Percentiles rank a stretch among this genome's conserved stretches.
Evolutionary conservation across 2,797 vertebrate genomes (phyloP).

Genomic region (Neopelma chrysocephalum): DNA sequence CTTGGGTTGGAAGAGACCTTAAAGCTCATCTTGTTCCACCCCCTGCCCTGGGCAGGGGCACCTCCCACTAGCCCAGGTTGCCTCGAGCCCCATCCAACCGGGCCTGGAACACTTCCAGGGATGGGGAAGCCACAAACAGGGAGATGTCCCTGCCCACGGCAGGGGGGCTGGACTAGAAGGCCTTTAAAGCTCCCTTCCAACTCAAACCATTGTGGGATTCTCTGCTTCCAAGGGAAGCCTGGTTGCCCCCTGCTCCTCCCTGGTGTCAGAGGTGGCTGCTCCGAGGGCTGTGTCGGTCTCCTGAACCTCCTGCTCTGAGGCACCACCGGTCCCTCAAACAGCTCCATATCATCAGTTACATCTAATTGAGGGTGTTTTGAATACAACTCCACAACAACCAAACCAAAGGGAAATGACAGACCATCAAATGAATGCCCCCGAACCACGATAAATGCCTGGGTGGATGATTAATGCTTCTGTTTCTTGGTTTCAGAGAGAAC

Average conservation of each 20-base stretch:
- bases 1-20: no score
- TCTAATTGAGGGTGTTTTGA: slow-evolving; percentile 63
- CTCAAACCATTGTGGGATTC: neutral
- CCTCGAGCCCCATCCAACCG: neutral
- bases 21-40: neutral
- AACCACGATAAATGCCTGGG: slow-evolving; percentile 63
- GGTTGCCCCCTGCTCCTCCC: neutral
- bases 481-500: slow-evolving; percentile 59
- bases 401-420: slow-evolving; percentile 67
- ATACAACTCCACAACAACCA: slow-evolving; percentile 51
- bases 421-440: slow-evolving; percentile 60
- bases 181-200: neutral
- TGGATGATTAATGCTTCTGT: slow-evolving; percentile 61
- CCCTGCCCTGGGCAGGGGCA: neutral
- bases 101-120: neutral
- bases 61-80: neutral
- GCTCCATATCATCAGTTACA: slow-evolving; percentile 50
- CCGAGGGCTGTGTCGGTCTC: accelerated
- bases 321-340: slow-evolving; percentile 25
- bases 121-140: neutral
- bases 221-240: neutral
- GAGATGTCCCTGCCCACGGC: neutral
- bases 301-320: neutral
- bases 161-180: no score
- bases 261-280: accelerated